A percentile compares a stretch with the other conserved stretches of the same genome.
Evolutionary conservation across 2,888 invertebrate genomes (phyloP).

Genomic region (Phragmatobia fuliginosa): DNA sequence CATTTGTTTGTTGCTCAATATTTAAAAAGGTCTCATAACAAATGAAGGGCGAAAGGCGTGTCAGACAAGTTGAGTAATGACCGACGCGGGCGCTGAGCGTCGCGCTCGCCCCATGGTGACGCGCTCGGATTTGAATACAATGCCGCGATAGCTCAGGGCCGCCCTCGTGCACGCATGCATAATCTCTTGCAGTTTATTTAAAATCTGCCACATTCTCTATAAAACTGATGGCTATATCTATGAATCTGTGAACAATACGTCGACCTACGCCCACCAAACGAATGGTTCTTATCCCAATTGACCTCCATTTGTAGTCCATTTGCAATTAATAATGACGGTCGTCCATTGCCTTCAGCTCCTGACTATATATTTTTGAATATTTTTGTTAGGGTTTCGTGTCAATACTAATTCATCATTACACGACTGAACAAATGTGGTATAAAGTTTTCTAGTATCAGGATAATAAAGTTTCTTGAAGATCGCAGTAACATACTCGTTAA

Average conservation of each 20-base stretch:
- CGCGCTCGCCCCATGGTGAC: slow-evolving; percentile 60
- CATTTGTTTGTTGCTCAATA: slow-evolving; percentile 31
- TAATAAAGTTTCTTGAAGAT: slow-evolving; percentile 64
- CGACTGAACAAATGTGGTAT: slow-evolving; percentile 49
- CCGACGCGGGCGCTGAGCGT: slow-evolving; percentile 58
- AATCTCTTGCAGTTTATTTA: slow-evolving; percentile 73
- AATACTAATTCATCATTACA: slow-evolving; percentile 32
- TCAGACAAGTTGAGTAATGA: slow-evolving; percentile 68
- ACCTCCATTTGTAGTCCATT: slow-evolving; percentile 74
- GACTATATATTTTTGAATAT: slow-evolving; percentile 70
- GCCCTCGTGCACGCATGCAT: slow-evolving; percentile 80
- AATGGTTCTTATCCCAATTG: slow-evolving; percentile 71
- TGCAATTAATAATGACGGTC: slow-evolving; percentile 71
- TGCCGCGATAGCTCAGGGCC: slow-evolving; percentile 82
- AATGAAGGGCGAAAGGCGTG: slow-evolving; percentile 62
- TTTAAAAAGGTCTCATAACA: slow-evolving; percentile 46
- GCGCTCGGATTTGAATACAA: slow-evolving; percentile 83
- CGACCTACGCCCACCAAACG: slow-evolving; percentile 51
- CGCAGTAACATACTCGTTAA: slow-evolving; percentile 56
- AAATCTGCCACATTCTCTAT: slow-evolving; percentile 75
- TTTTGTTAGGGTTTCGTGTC: slow-evolving; percentile 64
- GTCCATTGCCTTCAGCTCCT: slow-evolving; percentile 59
- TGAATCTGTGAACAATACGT: slow-evolving; percentile 63
- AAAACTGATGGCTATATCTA: slow-evolving; percentile 67
- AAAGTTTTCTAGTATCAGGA: slow-evolving; percentile 57